phyloP scores from a whole-genome alignment of 2,797 vertebrate genomes.

The Podargus strigoides region DNA sequence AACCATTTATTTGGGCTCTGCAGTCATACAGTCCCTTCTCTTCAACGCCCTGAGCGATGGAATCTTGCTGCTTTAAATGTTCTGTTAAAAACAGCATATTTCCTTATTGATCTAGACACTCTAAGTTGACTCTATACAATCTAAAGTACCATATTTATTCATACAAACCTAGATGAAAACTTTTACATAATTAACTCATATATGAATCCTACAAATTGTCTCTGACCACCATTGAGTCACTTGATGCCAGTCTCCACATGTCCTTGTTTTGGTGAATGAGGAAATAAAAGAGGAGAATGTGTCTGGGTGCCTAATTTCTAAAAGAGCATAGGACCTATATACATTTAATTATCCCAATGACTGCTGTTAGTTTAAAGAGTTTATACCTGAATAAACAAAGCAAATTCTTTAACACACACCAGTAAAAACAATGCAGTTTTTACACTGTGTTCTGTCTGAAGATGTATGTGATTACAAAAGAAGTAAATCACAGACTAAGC shows the following conservation, averaged over 20 bases:
- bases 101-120: not conserved
- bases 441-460: not conserved
- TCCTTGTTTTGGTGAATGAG: not conserved
- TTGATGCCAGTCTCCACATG: not conserved
- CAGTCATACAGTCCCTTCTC: not conserved
- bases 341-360: not conserved
- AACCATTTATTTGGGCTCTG: not conserved
- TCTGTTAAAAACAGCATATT: slow-evolving; percentile 55
- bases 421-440: not conserved
- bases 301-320: not conserved
- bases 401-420: not conserved
- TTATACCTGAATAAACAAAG: not conserved
- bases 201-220: not conserved
- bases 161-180: not conserved
- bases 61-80: slow-evolving; percentile 58
- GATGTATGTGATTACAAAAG: not conserved
- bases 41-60: not conserved
- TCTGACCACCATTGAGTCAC: not conserved
- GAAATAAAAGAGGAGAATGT: not conserved
- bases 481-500: not conserved
- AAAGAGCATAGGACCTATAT: not conserved
- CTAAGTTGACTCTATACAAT: not conserved
- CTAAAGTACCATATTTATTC: not conserved
- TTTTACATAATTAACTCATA: not conserved
- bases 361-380: not conserved